Base-by-base conservation (phyloP, 1,140 invertebrate species). In the Pseudomyrmex dendroicus region DNA sequence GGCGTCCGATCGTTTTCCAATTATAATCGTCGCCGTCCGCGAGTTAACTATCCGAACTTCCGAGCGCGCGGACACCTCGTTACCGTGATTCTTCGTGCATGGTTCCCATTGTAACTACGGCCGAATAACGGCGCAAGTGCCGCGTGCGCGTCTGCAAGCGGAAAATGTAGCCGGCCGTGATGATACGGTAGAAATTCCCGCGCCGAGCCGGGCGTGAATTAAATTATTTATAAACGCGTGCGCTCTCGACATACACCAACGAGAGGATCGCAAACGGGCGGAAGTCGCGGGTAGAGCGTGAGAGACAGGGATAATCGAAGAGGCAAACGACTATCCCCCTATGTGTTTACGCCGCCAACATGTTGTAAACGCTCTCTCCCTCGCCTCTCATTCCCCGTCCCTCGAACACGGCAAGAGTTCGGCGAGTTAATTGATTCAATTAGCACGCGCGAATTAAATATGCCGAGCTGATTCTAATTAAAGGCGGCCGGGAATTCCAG, bases 371-470 rank as follows among this genome's bases (percentile, higher is more conserved):
- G 59, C 46, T 4, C 74, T 84, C 17, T 17, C 3, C 22, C 59
- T 57, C n/a, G 13, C 54, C 15, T 44, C 22, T 56, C 72, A 13
- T 25, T 62, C 46, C 56, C 50, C 52, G 0, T 17, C n/a, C 48
- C 35, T 35, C 78, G 57, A 66, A 44, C 62, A 66, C 73, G 86
- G 84, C 84, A 87, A 83, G 35, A 35, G 89, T 84, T 83, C 83
- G 66, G 76, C 59, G 85, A 87, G 89, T 89, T 92, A 92, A 92
- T 92, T 92, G 90, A 91, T 82, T 86, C 89, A 90, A 90, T 90
- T 87, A 89, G 84, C 74, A 84, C 66, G 83, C 67, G 62, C 83
- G 73, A 80, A 83, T 90, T 88, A 88, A 90, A 90, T 86, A 85
- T 83, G 78, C 56, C 56, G 63, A 82, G 85, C 83, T 86, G 87